Percentiles rank a stretch among this genome's conserved stretches.
These are phyloP conservation scores for Eupithecia insigniata DNA, from an alignment of 2,888 invertebrate genomes.

Conservation along the genomic window DNA sequence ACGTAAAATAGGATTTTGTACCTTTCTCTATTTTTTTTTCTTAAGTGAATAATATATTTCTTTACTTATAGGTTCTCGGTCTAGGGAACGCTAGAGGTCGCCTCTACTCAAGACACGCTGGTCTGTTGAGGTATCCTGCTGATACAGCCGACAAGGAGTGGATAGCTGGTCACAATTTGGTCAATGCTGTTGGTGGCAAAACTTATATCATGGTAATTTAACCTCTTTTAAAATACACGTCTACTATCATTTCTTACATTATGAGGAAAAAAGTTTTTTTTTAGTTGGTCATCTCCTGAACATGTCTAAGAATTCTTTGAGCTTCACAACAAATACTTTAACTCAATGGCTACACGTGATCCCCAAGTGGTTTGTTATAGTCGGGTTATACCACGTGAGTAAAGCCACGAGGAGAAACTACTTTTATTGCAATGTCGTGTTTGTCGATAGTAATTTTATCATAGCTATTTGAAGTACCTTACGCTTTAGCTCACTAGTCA, in stretches of 20 bases:
- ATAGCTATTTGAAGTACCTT: no score
- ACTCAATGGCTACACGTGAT: no score
- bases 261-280: no score
- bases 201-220: constrained; percentile 87
- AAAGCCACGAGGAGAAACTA: no score
- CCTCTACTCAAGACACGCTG: constrained; percentile 90
- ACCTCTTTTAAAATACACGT: not conserved
- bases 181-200: constrained; percentile 91
- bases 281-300: no score
- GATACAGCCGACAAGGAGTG: constrained; percentile 93
- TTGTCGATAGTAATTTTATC: no score
- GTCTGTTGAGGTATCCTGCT: constrained; percentile 89
- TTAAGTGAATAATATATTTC: not conserved
- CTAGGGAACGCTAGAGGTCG: constrained; percentile 90
- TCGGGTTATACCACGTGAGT: no score
- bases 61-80: constrained; percentile 84
- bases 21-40: not conserved
- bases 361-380: no score
- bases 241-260: not conserved
- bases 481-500: no score
- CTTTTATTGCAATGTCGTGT: no score
- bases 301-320: no score
- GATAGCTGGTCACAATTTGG: constrained; percentile 89
- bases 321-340: no score
- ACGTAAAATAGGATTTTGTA: not conserved